Percentiles rank a stretch among this genome's conserved stretches.
These are phyloP conservation scores for Cynopterus brachyotis DNA, from an alignment of 2,113 vertebrate genomes.

Conservation along the genomic window DNA sequence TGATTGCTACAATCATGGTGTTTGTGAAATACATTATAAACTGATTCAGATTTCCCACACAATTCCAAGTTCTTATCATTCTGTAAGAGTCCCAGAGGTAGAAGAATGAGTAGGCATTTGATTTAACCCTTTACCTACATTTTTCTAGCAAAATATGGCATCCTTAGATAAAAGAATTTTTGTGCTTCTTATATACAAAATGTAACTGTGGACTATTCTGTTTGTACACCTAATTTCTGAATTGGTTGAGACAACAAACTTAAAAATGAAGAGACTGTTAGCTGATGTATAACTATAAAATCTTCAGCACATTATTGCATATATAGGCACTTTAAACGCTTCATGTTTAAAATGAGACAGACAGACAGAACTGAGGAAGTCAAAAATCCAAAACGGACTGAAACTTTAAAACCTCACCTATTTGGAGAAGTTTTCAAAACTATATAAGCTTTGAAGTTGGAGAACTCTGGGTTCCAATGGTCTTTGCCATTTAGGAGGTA, in stretches of 20 bases:
- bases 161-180: neutral
- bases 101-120: neutral
- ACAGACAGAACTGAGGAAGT: neutral
- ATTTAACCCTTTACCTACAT: slow-evolving; percentile 16
- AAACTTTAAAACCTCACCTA: slow-evolving; percentile 9
- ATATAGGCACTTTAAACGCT: neutral
- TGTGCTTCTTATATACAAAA: slow-evolving; percentile 2
- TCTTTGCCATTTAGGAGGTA: neutral
- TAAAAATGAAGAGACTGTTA: neutral
- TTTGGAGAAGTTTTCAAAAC: slow-evolving; percentile 1
- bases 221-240: neutral
- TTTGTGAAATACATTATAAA: slow-evolving; percentile 20
- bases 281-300: neutral
- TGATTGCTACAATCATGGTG: neutral
- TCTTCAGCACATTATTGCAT: neutral
- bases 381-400: slow-evolving; percentile 18
- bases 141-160: neutral
- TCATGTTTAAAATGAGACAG: neutral
- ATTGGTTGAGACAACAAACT: neutral
- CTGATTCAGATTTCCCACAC: neutral
- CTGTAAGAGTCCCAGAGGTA: neutral
- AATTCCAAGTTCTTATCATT: neutral
- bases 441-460: neutral
- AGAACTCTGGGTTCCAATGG: neutral
- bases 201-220: neutral